Evolutionary conservation across 2,797 vertebrate genomes (phyloP).

Genomic region (Hypotaenidia philippensis): DNA sequence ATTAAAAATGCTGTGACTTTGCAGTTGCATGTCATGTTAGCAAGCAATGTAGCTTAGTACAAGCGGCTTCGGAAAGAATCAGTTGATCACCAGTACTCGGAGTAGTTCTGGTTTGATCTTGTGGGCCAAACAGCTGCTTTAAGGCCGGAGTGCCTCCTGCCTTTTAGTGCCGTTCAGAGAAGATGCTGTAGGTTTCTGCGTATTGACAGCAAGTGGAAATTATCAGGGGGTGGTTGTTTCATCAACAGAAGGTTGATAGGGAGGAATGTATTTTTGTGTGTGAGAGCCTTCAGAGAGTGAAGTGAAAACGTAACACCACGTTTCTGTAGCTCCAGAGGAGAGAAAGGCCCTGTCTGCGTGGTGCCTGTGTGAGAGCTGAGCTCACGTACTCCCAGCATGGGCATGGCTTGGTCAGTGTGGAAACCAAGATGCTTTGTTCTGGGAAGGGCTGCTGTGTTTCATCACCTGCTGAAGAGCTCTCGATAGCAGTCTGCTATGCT

Average conservation of each 20-base stretch:
- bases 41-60: background rate
- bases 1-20: background rate
- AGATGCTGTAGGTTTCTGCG: background rate
- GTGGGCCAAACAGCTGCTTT: background rate
- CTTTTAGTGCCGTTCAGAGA: background rate
- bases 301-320: background rate
- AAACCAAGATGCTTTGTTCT: constrained; percentile 9
- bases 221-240: background rate
- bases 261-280: background rate
- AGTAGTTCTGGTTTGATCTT: background rate
- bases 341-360: background rate
- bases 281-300: background rate
- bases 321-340: background rate
- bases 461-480: background rate
- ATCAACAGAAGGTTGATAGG: background rate
- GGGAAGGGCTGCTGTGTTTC: background rate
- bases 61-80: background rate
- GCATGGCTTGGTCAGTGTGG: background rate
- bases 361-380: background rate
- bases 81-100: background rate
- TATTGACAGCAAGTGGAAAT: background rate
- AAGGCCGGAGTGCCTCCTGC: background rate
- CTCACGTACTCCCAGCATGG: background rate
- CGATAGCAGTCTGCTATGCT: background rate
- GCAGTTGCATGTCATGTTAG: background rate